Evolutionary conservation across 1,140 invertebrate genomes (phyloP), one percentile per base, ranked within the genome.

Genomic region (Philotrypesis tridentata): DNA sequence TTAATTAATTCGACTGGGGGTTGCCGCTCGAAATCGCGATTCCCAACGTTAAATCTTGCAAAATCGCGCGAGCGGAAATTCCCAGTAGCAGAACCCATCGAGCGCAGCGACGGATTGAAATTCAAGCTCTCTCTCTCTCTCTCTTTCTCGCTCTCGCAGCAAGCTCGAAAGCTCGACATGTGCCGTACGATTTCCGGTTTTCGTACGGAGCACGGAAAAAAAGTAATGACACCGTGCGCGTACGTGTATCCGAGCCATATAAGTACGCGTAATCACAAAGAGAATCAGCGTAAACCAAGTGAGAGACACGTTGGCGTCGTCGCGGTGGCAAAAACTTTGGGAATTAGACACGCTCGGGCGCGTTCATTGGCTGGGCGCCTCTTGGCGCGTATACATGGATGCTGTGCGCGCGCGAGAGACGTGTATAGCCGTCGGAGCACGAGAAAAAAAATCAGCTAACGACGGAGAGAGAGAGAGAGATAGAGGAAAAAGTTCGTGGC

Each of bases 401-500:
- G n/a, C n/a, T n/a, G n/a, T n/a, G n/a, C n/a, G n/a, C 9, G 7
- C 23, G 12, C 23, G 48, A 55, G 23, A 65, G 25, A 25, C 23
- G 63, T 65, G 27, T 29, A 65, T 65, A 65, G 11, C 63, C 25
- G 11, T 21, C 11, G 63, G 27, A 2, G 17, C 48, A 12, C 37
- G n/a, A 27, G 48, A 9, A n/a, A 14, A 61, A 79, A 71, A 79
- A 89, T 21, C 2, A 55, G 17, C 6, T 55, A 55, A 55, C 21
- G 6, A 7, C 6, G 87, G 87, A 87, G 89, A 88, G 89, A 88
- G n/a, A n/a, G n/a, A n/a, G n/a, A n/a, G n/a, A n/a, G n/a, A n/a
- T n/a, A n/a, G n/a, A n/a, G n/a, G n/a, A n/a, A n/a, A 89, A 89
- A 89, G 88, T 89, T 89, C 87, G 87, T 84, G 88, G 85, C 87